Evolutionary conservation across 2,113 vertebrate genomes (phyloP).

Genomic region (Mionectes macconnelli): DNA sequence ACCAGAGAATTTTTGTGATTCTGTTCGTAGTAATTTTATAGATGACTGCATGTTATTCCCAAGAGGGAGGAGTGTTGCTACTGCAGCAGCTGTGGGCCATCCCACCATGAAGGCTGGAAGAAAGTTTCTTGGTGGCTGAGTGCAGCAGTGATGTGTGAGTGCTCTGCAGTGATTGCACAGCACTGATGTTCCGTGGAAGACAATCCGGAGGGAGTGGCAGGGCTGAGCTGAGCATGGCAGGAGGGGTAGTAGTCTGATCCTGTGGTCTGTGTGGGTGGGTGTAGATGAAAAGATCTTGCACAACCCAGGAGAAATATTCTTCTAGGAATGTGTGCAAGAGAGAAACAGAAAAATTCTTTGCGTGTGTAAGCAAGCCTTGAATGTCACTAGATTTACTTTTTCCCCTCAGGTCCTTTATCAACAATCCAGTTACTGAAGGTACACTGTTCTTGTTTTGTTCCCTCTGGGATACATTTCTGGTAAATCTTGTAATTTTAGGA

Average conservation of each 20-base stretch:
- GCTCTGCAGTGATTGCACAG: background rate
- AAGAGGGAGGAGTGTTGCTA: background rate
- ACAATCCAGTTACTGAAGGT: background rate
- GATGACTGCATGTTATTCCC: fast-evolving
- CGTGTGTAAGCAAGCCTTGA: background rate
- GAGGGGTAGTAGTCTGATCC: background rate
- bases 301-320: background rate
- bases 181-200: background rate
- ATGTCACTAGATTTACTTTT: background rate
- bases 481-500: background rate
- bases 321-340: background rate
- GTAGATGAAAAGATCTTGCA: background rate
- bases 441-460: background rate
- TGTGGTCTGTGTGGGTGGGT: background rate
- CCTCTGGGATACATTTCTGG: background rate
- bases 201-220: background rate
- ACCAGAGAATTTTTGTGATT: background rate
- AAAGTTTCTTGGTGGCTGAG: background rate
- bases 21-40: background rate
- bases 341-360: background rate
- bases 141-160: background rate
- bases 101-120: background rate
- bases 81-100: background rate
- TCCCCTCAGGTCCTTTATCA: background rate
- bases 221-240: background rate